These are phyloP conservation scores for Orestias chungarensis DNA, from an alignment of 2,797 vertebrate species.

Conservation along the genomic window DNA sequence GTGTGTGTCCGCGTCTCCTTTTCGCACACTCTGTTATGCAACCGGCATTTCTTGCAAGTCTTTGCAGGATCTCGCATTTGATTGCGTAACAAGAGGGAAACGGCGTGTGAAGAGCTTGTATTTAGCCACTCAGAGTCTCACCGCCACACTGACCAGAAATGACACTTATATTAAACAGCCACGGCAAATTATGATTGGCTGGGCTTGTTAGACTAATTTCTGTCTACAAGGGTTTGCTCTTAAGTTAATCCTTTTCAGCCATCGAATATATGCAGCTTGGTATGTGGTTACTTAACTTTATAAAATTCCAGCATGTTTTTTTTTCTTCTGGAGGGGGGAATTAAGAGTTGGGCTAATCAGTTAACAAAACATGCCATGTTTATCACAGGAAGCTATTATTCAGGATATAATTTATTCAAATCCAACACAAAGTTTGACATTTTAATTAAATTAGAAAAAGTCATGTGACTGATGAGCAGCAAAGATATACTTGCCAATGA, in stretches of 20 bases:
- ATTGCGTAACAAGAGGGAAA: conserved; percentile 68
- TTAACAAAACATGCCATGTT: too few relatives aligned
- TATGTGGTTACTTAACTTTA: neutral
- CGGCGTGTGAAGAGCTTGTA: conserved; percentile 30
- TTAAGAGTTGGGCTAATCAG: too few relatives aligned
- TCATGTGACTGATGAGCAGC: neutral
- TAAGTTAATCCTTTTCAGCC: neutral
- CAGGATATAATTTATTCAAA: neutral
- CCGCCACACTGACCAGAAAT: neutral
- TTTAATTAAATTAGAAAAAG: neutral
- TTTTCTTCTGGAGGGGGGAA: too few relatives aligned
- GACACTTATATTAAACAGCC: conserved; percentile 1
- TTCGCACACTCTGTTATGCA: conserved; percentile 57
- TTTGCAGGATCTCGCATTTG: conserved; percentile 53
- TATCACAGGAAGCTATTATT: neutral
- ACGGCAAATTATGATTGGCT: neutral
- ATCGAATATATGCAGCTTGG: neutral
- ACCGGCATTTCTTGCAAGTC: conserved; percentile 62
- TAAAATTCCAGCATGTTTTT: neutral
- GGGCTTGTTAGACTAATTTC: conserved; percentile 11
- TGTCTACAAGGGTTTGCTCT: conserved; percentile 4
- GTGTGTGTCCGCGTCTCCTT: conserved; percentile 11
- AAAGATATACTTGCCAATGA: neutral
- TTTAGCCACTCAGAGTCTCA: conserved; percentile 16
- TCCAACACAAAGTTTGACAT: neutral